Evolutionary conservation across 2,888 invertebrate genomes (phyloP), one percentile per base, ranked within the genome.

Genomic region (Standfussiana lucernea): DNA sequence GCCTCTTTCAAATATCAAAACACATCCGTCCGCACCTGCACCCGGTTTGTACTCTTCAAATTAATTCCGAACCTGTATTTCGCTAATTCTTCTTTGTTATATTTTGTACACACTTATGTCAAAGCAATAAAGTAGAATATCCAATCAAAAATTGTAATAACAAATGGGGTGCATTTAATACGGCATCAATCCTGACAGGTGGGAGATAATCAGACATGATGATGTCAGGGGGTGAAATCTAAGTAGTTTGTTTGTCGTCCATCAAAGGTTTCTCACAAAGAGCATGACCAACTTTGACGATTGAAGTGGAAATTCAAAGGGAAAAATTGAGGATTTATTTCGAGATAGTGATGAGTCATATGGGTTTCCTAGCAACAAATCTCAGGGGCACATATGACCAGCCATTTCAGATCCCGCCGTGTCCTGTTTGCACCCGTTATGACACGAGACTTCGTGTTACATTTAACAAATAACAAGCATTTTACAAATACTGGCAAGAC

Each of bases 131-230:
- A 80, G 86, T 73, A 35, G 47, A 70, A 62, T 59, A 78, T 82
- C 13, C 13, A 13, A 56, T n/a, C 0, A 62, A 73, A 76, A 77
- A 45, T 13, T 8, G 59, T 1, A 47, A 64, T 70, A 56, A 83
- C 65, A 79, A 86, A 90, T 88, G 86, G 82, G 91, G 89, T 86
- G 85, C 66, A 86, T 91, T 91, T 92, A 92, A 93, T 93, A 91
- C 83, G 87, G 88, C 88, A 90, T 93, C 93, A 90, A 88, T 91
- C 89, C 91, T 91, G 93, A 93, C 96, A 96, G 95, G 96, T 96
- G 92, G 89, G 89, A 92, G 92, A 94, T 95, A 93, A 95, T 95
- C 93, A 92, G 93, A 92, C 94, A 83, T 83, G 88, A 90, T 89
- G 88, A 92, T 90, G 92, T 91, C 89, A 90, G 91, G 90, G 94